Base-by-base conservation (phyloP, 2,888 invertebrate genomes). In the Synanthedon myopaeformis region DNA sequence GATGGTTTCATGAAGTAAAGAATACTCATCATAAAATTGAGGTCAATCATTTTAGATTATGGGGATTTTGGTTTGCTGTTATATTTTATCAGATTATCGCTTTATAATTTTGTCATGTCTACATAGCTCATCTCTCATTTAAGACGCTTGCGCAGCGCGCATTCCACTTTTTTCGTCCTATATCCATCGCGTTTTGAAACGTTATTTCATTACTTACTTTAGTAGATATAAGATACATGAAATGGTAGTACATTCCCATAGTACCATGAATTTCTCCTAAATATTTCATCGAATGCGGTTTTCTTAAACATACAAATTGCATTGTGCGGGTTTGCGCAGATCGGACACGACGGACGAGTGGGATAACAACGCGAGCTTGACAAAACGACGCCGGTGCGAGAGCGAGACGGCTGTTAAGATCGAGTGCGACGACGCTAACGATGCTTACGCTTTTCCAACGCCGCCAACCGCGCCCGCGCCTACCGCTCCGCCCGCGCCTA, bases 371-470 rank as follows among this genome's bases (percentile, higher is more conserved):
- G 86, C 73, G 67, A 60, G 61, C 58, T 54, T 51, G 58, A 65
- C 65, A 79, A 89, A 89, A 69, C 70, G 87, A 58, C 89, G 89
- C 67, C 86, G 89, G 51, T 90, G 90, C 73, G 87, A 90, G 66
- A 89, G 88, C 67, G 90, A 91, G 73, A 80, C 90, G 75, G 91
- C 90, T 64, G 90, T 93, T 64, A 93, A 93, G 81, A 75, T 92
- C 66, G 93, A 93, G 79, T 90, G 92, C 67, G 93, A 93, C 71
- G 91, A 92, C 69, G 90, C 91, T 51, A 91, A 89, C 70, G 91
- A 91, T 66, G 91, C 91, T 73, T 93, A 92, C 78, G 85, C 90
- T 61, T 93, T 92, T 76, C 89, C 90, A 41, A 89, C 90, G 63
- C 89, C 91, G 63, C 79, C 84, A 51, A 74, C 74, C 55, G 74